These are phyloP conservation scores for Gryon sp. DNA, from an alignment of 1,140 invertebrate genomes.

Conservation along the genomic window DNA sequence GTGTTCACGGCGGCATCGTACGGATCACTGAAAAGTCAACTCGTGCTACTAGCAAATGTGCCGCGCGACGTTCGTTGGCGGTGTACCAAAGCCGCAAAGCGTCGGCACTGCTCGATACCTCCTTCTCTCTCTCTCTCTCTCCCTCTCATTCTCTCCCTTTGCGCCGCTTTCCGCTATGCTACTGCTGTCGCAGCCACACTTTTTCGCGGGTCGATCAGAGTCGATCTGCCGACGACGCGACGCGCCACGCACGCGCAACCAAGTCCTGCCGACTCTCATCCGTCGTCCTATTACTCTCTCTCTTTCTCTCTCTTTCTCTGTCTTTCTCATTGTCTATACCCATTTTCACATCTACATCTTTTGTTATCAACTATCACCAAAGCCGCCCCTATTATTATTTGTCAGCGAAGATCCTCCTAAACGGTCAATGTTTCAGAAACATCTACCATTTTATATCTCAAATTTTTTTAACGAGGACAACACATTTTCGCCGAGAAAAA, in stretches of 20 bases:
- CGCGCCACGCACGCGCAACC: conserved; percentile 66
- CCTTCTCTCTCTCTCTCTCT: too few species aligned
- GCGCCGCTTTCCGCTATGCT: conserved; percentile 31
- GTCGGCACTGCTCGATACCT: conserved; percentile 61
- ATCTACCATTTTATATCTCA: too few species aligned
- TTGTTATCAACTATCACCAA: conserved; percentile 14
- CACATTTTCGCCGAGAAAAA: too few species aligned
- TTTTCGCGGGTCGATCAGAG: conserved; percentile 74
- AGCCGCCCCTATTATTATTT: conserved; percentile 12
- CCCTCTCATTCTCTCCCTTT: too few species aligned
- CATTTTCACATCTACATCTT: conserved; percentile 7
- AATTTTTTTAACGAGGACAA: too few species aligned
- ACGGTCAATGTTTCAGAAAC: too few species aligned
- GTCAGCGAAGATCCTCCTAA: too few species aligned
- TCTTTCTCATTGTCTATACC: too few species aligned
- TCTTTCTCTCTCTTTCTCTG: too few species aligned
- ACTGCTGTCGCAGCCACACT: conserved; percentile 50
- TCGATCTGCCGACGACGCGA: conserved; percentile 71
- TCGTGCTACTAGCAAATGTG: conserved; percentile 37
- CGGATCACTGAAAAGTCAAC: conserved; percentile 69
- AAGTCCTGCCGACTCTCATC: too few species aligned
- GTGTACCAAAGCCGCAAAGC: conserved; percentile 62
- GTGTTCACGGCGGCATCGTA: conserved; percentile 74
- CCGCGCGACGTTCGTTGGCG: conserved; percentile 57
- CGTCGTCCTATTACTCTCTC: not conserved